Percentiles rank a stretch among this genome's conserved stretches.
Evolutionary conservation across 1,140 invertebrate species (phyloP).

Genomic region (Drosophila ogumai): DNA sequence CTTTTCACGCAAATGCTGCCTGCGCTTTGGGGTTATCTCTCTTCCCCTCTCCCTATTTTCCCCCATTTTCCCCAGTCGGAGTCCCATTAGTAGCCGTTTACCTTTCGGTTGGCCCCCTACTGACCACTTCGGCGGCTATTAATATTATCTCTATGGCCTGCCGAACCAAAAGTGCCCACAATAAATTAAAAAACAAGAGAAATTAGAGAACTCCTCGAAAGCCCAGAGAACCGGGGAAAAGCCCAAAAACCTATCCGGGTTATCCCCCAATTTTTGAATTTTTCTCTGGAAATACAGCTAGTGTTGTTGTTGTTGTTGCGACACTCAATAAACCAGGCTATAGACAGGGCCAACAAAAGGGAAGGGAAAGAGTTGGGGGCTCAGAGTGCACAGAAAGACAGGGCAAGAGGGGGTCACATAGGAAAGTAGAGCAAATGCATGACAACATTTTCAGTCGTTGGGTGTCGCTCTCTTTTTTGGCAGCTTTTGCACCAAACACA

Average conservation of each 20-base stretch:
- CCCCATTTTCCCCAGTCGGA: neutral
- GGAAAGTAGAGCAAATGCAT: constrained; percentile 49
- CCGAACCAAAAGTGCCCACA: constrained; percentile 40
- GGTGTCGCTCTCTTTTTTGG: constrained; percentile 44
- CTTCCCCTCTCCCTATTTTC: neutral
- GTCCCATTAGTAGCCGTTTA: constrained; percentile 29
- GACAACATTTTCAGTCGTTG: constrained; percentile 53
- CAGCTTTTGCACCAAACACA: constrained; percentile 37
- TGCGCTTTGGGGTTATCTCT: constrained; percentile 9
- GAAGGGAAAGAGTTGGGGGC: neutral
- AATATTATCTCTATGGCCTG: constrained; percentile 43
- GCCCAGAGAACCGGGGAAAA: constrained; percentile 1
- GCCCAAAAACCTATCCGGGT: constrained; percentile 13
- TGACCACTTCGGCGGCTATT: constrained; percentile 44
- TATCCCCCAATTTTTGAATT: constrained; percentile 28
- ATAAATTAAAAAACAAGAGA: constrained; percentile 49
- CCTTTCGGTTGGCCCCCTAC: constrained; percentile 19
- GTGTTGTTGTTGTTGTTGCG: neutral
- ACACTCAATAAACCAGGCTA: constrained; percentile 51
- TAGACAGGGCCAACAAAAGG: constrained; percentile 27
- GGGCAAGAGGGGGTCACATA: neutral
- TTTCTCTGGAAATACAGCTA: constrained; percentile 17
- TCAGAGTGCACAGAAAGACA: no score
- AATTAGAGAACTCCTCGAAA: constrained; percentile 45
- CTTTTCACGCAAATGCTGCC: constrained; percentile 45